These are phyloP conservation scores for Xenopus petersii DNA, from an alignment of 2,797 vertebrate genomes.

Conservation along the genomic window DNA sequence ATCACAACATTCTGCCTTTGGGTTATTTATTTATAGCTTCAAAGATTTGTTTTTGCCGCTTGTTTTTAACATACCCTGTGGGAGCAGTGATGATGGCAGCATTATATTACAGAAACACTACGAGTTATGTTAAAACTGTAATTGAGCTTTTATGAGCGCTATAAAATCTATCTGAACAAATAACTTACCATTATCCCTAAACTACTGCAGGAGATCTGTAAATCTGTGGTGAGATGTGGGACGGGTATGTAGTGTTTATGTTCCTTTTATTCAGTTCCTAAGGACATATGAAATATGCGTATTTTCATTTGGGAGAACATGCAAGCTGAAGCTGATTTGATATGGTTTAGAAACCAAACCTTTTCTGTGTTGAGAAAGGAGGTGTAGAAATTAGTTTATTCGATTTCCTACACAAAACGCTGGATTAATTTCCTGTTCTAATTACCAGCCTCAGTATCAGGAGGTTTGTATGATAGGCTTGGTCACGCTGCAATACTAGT, in stretches of 20 bases:
- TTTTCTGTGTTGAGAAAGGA: background rate
- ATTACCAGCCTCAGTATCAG: background rate
- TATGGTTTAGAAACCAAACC: background rate
- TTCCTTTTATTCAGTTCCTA: background rate
- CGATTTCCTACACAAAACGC: background rate
- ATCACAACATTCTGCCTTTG: slow-evolving; percentile 81
- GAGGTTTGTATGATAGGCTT: too few species aligned
- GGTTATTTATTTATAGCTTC: slow-evolving; percentile 92
- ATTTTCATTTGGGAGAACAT: background rate
- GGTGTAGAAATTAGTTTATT: slow-evolving; percentile 3
- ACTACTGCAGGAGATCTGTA: slow-evolving; percentile 63
- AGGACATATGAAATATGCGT: background rate
- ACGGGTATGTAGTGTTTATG: background rate
- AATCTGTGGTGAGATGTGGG: slow-evolving; percentile 42
- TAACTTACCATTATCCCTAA: slow-evolving; percentile 68
- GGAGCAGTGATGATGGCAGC: slow-evolving; percentile 69
- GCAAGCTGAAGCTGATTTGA: background rate
- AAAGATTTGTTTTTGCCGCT: slow-evolving; percentile 81
- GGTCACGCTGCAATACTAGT: background rate
- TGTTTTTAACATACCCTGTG: slow-evolving; percentile 74
- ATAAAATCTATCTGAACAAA: slow-evolving; percentile 78
- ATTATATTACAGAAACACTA: slow-evolving; percentile 70
- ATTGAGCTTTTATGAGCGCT: slow-evolving; percentile 72
- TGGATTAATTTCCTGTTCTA: background rate
- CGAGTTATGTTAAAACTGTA: slow-evolving; percentile 76